Evolutionary conservation across 1,140 invertebrate species (phyloP).

Genomic region (Galleria mellonella): DNA sequence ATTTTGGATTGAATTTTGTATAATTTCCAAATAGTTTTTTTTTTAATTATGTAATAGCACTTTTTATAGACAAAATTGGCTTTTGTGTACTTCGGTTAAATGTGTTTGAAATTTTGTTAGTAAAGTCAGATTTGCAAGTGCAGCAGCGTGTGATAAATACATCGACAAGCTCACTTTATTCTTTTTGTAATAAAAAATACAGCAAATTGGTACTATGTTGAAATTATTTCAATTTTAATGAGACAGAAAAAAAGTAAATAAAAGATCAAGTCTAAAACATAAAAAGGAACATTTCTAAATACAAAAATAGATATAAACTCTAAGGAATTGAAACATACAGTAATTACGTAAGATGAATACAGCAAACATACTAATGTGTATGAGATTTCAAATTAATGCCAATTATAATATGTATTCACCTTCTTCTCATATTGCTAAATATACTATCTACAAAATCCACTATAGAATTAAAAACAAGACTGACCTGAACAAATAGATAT

Average conservation of each 20-base stretch:
- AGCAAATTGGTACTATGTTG: conserved; percentile 4
- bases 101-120: not conserved
- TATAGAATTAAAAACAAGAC: conserved; percentile 1
- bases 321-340: too few relatives aligned
- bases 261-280: not conserved
- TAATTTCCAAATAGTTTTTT: too few relatives aligned
- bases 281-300: not conserved
- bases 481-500: conserved; percentile 13
- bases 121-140: conserved; percentile 4
- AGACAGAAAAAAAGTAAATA: not conserved
- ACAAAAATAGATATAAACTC: not conserved
- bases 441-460: not conserved
- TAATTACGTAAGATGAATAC: not conserved
- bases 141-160: conserved; percentile 6
- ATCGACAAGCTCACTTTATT: conserved; percentile 1
- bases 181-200: not conserved
- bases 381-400: not conserved
- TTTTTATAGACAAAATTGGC: not conserved
- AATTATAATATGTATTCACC: not conserved
- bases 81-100: not conserved
- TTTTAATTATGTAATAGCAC: too few relatives aligned
- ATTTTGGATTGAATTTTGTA: too few relatives aligned
- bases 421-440: too few relatives aligned
- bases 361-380: not conserved
- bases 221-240: not conserved